Base-by-base conservation (phyloP, 2,797 vertebrate species). In the Pelobates cultripes region DNA sequence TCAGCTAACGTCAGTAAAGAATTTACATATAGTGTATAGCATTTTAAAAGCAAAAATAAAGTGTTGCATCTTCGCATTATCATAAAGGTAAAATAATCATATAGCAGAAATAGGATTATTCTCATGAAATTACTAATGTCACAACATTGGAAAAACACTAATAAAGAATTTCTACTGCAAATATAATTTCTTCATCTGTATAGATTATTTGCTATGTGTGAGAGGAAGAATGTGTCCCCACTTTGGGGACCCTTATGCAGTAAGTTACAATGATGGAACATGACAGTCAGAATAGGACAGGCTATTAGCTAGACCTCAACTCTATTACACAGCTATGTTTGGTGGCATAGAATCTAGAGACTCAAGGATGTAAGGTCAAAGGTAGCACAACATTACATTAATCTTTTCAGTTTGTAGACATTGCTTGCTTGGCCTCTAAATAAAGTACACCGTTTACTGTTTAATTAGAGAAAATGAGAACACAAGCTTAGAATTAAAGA, bases 341-440 rank as follows among this genome's bases (percentile, higher is more conserved):
- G 90, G 93, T 91, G 91, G 94, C 93, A 94, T 85, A 93, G 93
- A 94, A 94, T 94, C 92, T 92, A 93, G 93, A 93, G 91, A 91
- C 92, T 94, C 93, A 94, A 94, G 94, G 92, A 94, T 93, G 93
- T 87, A 90, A 92, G 94, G 94, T 95, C 93, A 94, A 93, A 95
- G 94, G 93, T 94, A 94, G 91, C 91, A 94, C 94, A 95, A 94
- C 93, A 94, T 94, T 93, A 94, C 94, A 94, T 94, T 95, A 94
- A 95, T 95, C 92, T 93, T 90, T 90, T 93, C 91, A 92, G 91
- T 90, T 94, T 89, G 88, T 84, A 89, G 90, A 88, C 90, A 91
- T 84, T 88, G 88, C 87, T 86, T 85, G 43, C 86, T 90, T 89
- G 90, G 90, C 89, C 90, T 89, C 89, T 85, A 91, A 88, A 87